Evolutionary conservation across 64 coral and sea anemone species (phyloP), one percentile per base, ranked within the genome.

Genomic region (Orbicella faveolata): DNA sequence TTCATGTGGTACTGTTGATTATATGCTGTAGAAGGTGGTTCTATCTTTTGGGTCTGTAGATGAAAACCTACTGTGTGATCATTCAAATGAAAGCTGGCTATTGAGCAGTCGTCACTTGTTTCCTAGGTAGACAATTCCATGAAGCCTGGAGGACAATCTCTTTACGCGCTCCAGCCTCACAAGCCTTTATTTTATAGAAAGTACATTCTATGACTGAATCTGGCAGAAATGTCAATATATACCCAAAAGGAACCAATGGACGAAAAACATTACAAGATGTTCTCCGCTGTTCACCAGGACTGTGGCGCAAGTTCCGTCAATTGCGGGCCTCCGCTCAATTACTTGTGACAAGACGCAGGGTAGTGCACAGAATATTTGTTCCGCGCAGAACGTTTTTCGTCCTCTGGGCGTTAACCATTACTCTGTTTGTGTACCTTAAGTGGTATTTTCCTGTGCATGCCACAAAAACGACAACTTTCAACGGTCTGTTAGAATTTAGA

Each of bases 401-500:
- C 36, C 86, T 86, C 37, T 96, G 94, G 90, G 75, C 73, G 7
- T 77, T 96, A 23, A 87, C 92, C 6, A 80, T 96, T 44, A 81
- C 48, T 41, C n/a, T 92, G 15, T 82, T 96, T 75, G 41, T 96
- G 23, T 96, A 92, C 36, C 79, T 96, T 1, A 96, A 96, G 75
- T 55, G 88, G 78, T 96, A 92, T 83, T 96, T 96, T 30, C 90
- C 94, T 13, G 37, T 89, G 16, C 92, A 92, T 25, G 51, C 92
- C 34, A 92, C 81, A n/a, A 89, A 90, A 36, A 92, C 94, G 13
- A 87, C 92, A 0, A 96, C 76, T 84, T 61, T 87, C 23, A 92
- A 89, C 61, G 92, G 79, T 55, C 48, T 96, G 12, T 87, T 92
- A 21, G 94, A 92, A 37, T 96, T 96, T 41, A 62, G 79, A 2